phyloP scores from a whole-genome alignment of 2,888 invertebrate species.

The Euproctis similis region DNA sequence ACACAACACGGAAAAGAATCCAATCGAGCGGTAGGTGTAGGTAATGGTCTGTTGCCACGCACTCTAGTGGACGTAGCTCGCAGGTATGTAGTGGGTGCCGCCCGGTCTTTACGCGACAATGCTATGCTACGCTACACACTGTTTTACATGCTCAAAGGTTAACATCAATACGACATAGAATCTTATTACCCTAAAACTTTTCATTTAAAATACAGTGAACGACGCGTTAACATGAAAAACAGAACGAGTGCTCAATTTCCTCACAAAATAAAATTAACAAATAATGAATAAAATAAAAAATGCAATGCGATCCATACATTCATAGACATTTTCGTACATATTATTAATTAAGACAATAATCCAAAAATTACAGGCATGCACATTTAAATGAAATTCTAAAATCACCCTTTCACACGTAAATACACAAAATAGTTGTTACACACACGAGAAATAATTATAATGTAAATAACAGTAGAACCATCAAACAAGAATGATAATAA shows the following conservation, averaged over 20 bases:
- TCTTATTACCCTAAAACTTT: conserved; percentile 45
- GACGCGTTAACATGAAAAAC: conserved; percentile 39
- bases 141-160: not conserved
- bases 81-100: conserved; percentile 6
- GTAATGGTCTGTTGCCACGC: too few relatives aligned
- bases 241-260: conserved; percentile 37
- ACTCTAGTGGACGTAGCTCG: too few relatives aligned
- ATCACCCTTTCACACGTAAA: conserved; percentile 57
- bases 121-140: conserved; percentile 16
- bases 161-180: conserved; percentile 32
- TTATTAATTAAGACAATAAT: conserved; percentile 18
- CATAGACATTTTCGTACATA: conserved; percentile 25
- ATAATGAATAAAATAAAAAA: conserved; percentile 35
- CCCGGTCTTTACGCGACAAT: conserved; percentile 22
- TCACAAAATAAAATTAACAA: conserved; percentile 45
- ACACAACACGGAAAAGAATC: conserved; percentile 16
- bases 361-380: conserved; percentile 39
- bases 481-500: conserved; percentile 60
- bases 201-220: conserved; percentile 41
- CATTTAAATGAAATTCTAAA: conserved; percentile 45
- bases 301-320: conserved; percentile 34
- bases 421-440: conserved; percentile 63
- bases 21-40: too few relatives aligned
- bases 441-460: conserved; percentile 59
- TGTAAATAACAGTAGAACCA: conserved; percentile 64